phyloP scores from a whole-genome alignment of 2,888 invertebrate species.

The Celastrina argiolus region DNA sequence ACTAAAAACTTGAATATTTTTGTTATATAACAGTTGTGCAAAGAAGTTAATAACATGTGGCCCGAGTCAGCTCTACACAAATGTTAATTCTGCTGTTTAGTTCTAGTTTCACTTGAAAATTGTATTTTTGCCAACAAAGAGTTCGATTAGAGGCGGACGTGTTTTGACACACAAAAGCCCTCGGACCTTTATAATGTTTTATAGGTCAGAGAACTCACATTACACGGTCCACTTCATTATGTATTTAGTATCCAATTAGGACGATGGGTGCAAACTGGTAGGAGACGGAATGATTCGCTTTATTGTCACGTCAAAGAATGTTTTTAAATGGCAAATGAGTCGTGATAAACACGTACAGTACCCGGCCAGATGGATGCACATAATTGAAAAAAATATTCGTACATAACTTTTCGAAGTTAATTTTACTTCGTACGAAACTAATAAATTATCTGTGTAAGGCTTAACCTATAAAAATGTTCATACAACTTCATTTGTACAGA shows the following conservation, averaged over 20 bases:
- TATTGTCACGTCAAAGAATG: neutral
- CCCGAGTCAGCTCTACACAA: neutral
- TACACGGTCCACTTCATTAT: slow-evolving; percentile 37
- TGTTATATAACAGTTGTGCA: neutral
- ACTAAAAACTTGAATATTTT: neutral
- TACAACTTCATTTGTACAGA: neutral
- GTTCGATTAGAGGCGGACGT: slow-evolving; percentile 13
- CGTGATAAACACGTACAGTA: too few species aligned
- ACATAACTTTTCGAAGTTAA: too few species aligned
- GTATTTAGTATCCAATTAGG: slow-evolving; percentile 31
- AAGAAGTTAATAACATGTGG: neutral
- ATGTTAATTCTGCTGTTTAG: neutral
- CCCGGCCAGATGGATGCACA: too few species aligned
- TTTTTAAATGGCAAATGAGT: neutral
- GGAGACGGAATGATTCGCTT: slow-evolving; percentile 12
- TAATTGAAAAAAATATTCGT: too few species aligned
- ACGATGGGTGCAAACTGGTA: slow-evolving; percentile 20
- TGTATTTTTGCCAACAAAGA: neutral
- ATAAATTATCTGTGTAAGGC: too few species aligned
- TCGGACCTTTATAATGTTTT: slow-evolving; percentile 26
- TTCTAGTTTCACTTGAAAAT: neutral
- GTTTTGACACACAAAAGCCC: slow-evolving; percentile 13
- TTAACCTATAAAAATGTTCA: neutral
- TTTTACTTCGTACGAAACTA: too few species aligned
- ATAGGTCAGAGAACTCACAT: slow-evolving; percentile 36